Evolutionary conservation across 1,140 invertebrate species (phyloP).

Genomic region (Ectropis grisescens): DNA sequence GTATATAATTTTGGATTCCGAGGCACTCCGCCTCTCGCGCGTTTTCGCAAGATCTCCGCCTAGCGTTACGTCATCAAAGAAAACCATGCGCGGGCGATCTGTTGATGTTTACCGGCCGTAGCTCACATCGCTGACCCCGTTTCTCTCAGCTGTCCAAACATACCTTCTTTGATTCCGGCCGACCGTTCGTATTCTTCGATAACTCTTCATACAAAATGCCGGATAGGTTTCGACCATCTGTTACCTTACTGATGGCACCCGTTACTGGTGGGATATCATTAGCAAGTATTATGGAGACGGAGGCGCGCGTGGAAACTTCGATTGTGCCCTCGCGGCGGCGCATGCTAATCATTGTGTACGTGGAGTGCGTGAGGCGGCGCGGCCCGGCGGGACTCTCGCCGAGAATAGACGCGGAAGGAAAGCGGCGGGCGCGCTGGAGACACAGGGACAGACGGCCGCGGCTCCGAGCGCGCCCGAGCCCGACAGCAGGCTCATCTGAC

Average conservation of each 20-base stretch:
- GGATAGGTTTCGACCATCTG: too few species aligned
- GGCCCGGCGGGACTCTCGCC: constrained; percentile 38
- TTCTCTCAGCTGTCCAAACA: constrained; percentile 40
- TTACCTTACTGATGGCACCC: too few species aligned
- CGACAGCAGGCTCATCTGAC: constrained; percentile 34
- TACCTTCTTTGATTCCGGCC: constrained; percentile 21
- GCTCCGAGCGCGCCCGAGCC: constrained; percentile 23
- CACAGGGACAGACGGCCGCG: constrained; percentile 31
- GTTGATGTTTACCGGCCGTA: constrained; percentile 36
- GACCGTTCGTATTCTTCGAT: constrained; percentile 4
- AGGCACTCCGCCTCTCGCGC: constrained; percentile 13
- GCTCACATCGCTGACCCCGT: constrained; percentile 55
- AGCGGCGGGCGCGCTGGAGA: constrained; percentile 45
- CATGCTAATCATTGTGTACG: too few species aligned
- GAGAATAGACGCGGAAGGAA: constrained; percentile 67
- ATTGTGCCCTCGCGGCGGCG: constrained; percentile 23
- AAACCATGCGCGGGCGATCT: constrained; percentile 33
- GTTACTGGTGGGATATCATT: too few species aligned
- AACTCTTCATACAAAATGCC: too few species aligned
- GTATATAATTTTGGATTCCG: constrained; percentile 21
- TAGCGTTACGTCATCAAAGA: constrained; percentile 41
- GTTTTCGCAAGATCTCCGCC: constrained; percentile 39
- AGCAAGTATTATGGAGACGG: constrained; percentile 11
- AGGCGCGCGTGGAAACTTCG: constrained; percentile 31
- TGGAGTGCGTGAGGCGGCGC: too few species aligned